Evolutionary conservation across 2,113 vertebrate species (phyloP), one percentile per base, ranked within the genome.

Genomic region (Oostethus manadensis): DNA sequence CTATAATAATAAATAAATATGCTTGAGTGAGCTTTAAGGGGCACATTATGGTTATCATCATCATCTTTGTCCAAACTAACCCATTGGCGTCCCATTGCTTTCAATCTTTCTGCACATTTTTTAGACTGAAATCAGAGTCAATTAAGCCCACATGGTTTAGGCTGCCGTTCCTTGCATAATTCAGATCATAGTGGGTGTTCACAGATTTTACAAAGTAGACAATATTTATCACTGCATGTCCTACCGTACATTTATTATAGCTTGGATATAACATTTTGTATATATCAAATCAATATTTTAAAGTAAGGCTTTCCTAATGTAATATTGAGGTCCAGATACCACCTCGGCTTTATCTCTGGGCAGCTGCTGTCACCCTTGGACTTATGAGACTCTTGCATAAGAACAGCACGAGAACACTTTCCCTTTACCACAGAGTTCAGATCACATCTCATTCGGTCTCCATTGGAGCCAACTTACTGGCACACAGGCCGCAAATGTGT

Each of bases 361-460:
- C 80, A 78, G 73, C 73, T 73, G 78, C 70, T 66, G 66, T 59
- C 16, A 53, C 54, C 9, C 11, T 66, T 64, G 70, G 57, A 57
- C 68, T 76, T 72, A 69, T 62, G 50, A n/a, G n/a, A 61, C 48
- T 20, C 71, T 88, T 82, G 58, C 61, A 58, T 82, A 88, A 88
- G 82, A 87, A 87, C 77, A 85, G 76, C 50, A 67, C 72, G 70
- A 70, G 21, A 79, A 74, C 13, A 43, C 53, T 60, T 64, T 69
- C 60, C 69, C 70, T 51, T 64, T 78, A 80, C 76, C 70, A 45
- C 67, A 62, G 72, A 62, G 73, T 64, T 86, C 66, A 73, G 68
- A 84, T 80, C 74, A 70, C 60, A 79, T 83, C 74, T 85, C 81
- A 80, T 82, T 67, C 66, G 47, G 73, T 64, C 70, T 83, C 71